Conservation (phyloP, 2,113 vertebrate genomes). For the Limnothrissa miodon region DNA sequence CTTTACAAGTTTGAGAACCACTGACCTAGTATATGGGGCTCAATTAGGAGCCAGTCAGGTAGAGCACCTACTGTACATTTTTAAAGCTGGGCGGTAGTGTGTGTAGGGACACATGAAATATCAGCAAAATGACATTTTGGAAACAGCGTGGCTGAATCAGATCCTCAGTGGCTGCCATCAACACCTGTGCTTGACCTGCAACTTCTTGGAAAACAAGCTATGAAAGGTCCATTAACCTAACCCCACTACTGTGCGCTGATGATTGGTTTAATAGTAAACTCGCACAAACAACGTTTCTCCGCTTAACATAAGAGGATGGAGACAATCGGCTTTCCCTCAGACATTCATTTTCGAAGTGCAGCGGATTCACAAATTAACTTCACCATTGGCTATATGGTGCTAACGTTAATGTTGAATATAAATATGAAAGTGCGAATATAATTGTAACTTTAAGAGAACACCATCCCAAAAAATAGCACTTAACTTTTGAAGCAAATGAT, state of each 20-base stretch:
- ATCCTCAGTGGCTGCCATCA: too few relatives aligned
- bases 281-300: not conserved
- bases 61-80: too few relatives aligned
- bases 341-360: not conserved
- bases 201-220: too few relatives aligned
- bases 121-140: too few relatives aligned
- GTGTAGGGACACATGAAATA: too few relatives aligned
- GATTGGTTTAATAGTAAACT: not conserved
- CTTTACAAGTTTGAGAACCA: too few relatives aligned
- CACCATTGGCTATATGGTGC: not conserved
- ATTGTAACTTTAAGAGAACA: not conserved
- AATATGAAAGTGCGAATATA: not conserved
- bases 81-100: too few relatives aligned
- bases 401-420: not conserved
- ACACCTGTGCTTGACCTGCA: too few relatives aligned
- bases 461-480: not conserved
- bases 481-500: not conserved
- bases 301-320: not conserved
- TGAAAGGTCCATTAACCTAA: too few relatives aligned
- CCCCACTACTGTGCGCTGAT: not conserved
- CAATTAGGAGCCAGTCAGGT: too few relatives aligned
- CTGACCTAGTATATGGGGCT: too few relatives aligned
- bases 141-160: too few relatives aligned
- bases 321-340: constrained; percentile 6
- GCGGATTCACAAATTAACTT: not conserved